Base-by-base conservation (phyloP, 2,797 vertebrate species). In the Macropodus opercularis region DNA sequence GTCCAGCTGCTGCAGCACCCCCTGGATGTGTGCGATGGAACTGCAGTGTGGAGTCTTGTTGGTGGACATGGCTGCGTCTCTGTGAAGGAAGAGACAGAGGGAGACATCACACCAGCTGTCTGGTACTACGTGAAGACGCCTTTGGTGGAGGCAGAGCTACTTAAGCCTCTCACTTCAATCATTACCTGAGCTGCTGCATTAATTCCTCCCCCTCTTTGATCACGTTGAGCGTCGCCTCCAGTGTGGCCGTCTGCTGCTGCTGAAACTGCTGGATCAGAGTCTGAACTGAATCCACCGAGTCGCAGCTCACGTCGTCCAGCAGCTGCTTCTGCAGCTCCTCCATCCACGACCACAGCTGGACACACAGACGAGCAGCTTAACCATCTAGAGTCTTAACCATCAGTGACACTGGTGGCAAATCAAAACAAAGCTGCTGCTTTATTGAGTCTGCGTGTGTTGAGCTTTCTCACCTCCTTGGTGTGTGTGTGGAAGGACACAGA, bases 401-500 rank as follows among this genome's bases (percentile, higher is more conserved):
- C n/a, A n/a, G n/a, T n/a, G n/a, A n/a, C n/a, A n/a, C n/a, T n/a
- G n/a, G n/a, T n/a, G n/a, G n/a, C n/a, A n/a, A n/a, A n/a, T n/a
- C n/a, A n/a, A n/a, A n/a, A n/a, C n/a, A n/a, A n/a, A n/a, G n/a
- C n/a, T n/a, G 17, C 50, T 36, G 2, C 12, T 36, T 42, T 19
- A n/a, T 10, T 38, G 38, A 39, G 48, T 65, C 22, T 31, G 18
- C 42, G 26, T 46, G 27, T 34, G 36, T 32, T 48, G 26, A 41
- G 27, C 29, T 8, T n/a, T 13, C 79, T 6, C 53, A 90, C 90
- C 90, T 91, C 90, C 49, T 98, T 98, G 64, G 96, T 98, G 92
- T 98, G 97, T 1, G 95, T 99, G 87, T 99, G 96, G 89, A 99
- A 99, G 78, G 96, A 98, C 69, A 99, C 97, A 0, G 97, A 98